Evolutionary conservation across 2,113 vertebrate species (phyloP).

Genomic region (Nettapus auritus): DNA sequence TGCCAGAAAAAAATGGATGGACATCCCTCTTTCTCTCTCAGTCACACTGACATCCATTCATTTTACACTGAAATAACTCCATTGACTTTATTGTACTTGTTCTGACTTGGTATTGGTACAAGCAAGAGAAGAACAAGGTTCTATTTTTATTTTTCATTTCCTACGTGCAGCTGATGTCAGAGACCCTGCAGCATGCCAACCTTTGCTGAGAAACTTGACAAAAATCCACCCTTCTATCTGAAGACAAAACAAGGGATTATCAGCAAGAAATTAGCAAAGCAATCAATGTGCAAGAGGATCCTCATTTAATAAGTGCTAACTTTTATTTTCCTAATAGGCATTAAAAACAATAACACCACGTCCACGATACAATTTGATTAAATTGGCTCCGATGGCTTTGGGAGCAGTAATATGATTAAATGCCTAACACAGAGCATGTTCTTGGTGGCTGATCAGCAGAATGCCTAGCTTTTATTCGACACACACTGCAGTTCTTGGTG

Average conservation of each 20-base stretch:
- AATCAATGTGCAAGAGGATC: constrained; percentile 51
- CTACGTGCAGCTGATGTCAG: constrained; percentile 17
- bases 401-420: constrained; percentile 64
- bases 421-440: constrained; percentile 46
- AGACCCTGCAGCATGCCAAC: background rate
- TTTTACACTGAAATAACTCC: constrained; percentile 65
- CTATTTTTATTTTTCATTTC: constrained; percentile 71
- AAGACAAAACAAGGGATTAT: constrained; percentile 49
- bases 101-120: constrained; percentile 56
- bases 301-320: constrained; percentile 71
- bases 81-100: constrained; percentile 68
- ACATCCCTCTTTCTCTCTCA: constrained; percentile 34
- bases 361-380: constrained; percentile 66
- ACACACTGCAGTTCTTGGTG: constrained; percentile 11
- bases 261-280: constrained; percentile 63
- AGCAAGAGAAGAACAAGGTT: constrained; percentile 41
- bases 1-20: constrained; percentile 47
- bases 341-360: constrained; percentile 65
- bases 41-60: constrained; percentile 59
- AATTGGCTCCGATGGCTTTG: constrained; percentile 62
- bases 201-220: constrained; percentile 6
- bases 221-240: background rate
- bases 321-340: constrained; percentile 74
- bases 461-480: constrained; percentile 10
- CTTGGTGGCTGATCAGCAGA: constrained; percentile 42